Conservation (phyloP, 2,888 invertebrate species). For the Phengaris arion region DNA sequence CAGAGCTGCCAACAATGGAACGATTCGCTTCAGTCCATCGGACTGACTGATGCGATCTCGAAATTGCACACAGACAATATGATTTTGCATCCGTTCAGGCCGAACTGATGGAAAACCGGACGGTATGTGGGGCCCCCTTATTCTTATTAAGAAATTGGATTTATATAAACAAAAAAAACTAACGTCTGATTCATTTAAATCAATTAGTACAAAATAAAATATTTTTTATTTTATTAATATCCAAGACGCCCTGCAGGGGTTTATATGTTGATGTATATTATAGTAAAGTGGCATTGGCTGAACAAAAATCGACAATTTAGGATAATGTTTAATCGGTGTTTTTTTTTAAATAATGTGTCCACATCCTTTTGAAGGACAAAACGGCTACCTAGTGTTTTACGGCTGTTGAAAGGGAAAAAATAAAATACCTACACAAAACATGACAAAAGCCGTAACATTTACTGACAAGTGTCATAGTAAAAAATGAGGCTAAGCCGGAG, state of each 20-base stretch:
- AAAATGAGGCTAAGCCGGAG: slow-evolving; percentile 2
- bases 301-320: not conserved
- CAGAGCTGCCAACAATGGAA: no score
- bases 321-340: not conserved
- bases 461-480: not conserved
- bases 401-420: not conserved
- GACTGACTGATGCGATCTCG: no score
- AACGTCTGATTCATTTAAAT: no score
- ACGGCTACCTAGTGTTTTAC: not conserved
- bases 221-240: no score
- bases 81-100: no score
- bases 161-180: no score
- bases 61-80: no score
- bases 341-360: not conserved
- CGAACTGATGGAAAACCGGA: no score
- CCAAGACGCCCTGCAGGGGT: not conserved
- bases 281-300: not conserved
- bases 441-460: not conserved
- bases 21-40: no score
- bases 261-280: not conserved
- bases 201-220: no score
- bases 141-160: no score
- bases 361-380: not conserved
- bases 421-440: not conserved
- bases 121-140: no score